Conservation (phyloP, 2,113 vertebrate species). For the Malurus melanocephalus region DNA sequence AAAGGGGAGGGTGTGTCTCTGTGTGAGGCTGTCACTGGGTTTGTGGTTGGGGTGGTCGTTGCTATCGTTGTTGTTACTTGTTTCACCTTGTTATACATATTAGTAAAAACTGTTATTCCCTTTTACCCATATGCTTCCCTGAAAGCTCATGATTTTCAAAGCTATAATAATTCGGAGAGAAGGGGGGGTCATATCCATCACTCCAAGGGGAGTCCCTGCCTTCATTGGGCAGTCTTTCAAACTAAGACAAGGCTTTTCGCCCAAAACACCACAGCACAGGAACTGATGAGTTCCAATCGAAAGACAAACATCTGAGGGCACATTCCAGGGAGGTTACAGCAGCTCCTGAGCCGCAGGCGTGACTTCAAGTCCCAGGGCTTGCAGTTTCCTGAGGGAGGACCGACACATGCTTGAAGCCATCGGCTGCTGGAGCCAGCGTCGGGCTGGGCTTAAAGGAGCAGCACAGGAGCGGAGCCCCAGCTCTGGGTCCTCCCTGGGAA, state of each 20-base stretch:
- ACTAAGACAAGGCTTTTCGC: neutral
- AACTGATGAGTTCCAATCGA: fast-evolving
- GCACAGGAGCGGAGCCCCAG: fast-evolving
- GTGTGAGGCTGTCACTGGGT: too few relatives aligned
- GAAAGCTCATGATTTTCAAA: too few relatives aligned
- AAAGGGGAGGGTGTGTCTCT: too few relatives aligned
- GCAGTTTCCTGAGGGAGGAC: neutral
- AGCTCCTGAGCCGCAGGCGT: neutral
- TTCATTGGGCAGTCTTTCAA: too few relatives aligned
- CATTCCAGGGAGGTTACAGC: neutral
- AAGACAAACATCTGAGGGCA: neutral
- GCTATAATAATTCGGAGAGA: too few relatives aligned
- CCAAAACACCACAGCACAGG: neutral
- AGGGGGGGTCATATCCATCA: too few relatives aligned
- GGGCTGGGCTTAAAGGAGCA: neutral
- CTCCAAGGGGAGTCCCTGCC: too few relatives aligned
- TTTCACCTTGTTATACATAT: too few relatives aligned
- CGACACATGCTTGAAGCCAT: neutral
- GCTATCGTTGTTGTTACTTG: too few relatives aligned
- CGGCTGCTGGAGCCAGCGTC: neutral
- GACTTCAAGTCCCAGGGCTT: neutral
- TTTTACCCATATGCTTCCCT: too few relatives aligned
- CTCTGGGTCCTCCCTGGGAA: neutral
- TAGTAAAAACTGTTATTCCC: too few relatives aligned
- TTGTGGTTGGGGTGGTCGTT: too few relatives aligned